A percentile compares a stretch with the other conserved stretches of the same genome.
phyloP scores from a whole-genome alignment of 1,140 invertebrate genomes.

The Sinella curviseta region DNA sequence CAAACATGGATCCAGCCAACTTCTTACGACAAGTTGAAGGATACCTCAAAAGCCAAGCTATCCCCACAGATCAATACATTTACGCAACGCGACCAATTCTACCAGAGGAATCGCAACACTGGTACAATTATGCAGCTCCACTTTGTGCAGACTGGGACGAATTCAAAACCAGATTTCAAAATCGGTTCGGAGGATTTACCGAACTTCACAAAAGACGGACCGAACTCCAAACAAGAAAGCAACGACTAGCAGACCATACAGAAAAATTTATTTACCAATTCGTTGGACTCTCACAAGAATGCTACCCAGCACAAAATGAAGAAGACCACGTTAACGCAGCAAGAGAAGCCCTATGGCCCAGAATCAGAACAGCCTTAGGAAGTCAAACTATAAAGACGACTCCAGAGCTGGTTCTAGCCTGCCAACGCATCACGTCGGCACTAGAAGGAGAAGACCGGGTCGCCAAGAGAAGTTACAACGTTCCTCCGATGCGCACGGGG shows the following conservation, averaged over 20 bases:
- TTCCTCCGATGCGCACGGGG: no score
- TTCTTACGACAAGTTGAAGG: no score
- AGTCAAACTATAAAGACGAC: not conserved
- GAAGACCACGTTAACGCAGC: not conserved
- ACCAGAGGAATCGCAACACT: not conserved
- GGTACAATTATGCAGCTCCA: not conserved
- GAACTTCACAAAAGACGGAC: not conserved
- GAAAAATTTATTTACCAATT: not conserved
- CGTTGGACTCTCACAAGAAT: not conserved
- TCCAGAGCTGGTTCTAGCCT: not conserved
- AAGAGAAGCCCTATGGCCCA: not conserved
- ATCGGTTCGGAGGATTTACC: not conserved
- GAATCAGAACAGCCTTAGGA: not conserved
- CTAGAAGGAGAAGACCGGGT: no score
- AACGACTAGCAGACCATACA: not conserved
- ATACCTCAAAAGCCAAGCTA: no score
- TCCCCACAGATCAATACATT: no score
- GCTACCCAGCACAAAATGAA: not conserved
- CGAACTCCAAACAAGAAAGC: not conserved
- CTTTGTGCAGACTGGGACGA: not conserved
- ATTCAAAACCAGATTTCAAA: not conserved
- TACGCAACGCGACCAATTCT: not conserved
- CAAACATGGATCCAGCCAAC: no score
- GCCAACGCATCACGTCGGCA: not conserved
- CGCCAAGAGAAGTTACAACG: no score